Evolutionary conservation across 2,113 vertebrate species (phyloP).

Genomic region (Notiomystis cincta): DNA sequence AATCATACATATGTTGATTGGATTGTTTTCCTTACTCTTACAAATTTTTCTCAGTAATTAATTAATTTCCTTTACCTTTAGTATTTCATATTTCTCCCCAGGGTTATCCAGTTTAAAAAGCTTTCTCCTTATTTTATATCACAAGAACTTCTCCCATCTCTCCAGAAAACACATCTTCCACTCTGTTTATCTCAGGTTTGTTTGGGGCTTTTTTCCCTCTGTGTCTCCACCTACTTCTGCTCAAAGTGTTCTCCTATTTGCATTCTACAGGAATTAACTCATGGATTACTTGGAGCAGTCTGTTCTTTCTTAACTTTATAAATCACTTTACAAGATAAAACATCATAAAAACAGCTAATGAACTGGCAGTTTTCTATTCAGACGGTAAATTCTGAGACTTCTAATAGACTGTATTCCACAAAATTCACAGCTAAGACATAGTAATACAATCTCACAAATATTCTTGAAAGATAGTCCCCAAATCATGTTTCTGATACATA

Average conservation of each 20-base stretch:
- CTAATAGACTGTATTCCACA: not conserved
- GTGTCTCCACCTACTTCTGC: not conserved
- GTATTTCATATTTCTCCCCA: not conserved
- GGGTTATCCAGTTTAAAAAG: not conserved
- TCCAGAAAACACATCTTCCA: not conserved
- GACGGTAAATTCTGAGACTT: not conserved
- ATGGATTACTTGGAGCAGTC: not conserved
- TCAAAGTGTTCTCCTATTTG: not conserved
- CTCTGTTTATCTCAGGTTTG: not conserved
- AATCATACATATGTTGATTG: not conserved
- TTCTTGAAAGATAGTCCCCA: not conserved
- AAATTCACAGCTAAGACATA: not conserved
- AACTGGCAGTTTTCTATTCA: not conserved
- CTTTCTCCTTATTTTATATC: not conserved
- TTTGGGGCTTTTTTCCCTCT: rapidly evolving
- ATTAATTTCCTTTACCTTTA: not conserved
- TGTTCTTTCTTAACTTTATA: not conserved
- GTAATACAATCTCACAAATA: not conserved
- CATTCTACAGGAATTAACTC: not conserved
- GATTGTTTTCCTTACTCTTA: not conserved
- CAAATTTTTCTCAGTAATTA: not conserved
- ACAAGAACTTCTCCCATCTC: not conserved
- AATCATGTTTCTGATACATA: not conserved
- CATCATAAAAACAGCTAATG: not conserved
- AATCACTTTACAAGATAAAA: not conserved